Evolutionary conservation across 2,113 vertebrate species (phyloP).

Genomic region (Tinamus guttatus): DNA sequence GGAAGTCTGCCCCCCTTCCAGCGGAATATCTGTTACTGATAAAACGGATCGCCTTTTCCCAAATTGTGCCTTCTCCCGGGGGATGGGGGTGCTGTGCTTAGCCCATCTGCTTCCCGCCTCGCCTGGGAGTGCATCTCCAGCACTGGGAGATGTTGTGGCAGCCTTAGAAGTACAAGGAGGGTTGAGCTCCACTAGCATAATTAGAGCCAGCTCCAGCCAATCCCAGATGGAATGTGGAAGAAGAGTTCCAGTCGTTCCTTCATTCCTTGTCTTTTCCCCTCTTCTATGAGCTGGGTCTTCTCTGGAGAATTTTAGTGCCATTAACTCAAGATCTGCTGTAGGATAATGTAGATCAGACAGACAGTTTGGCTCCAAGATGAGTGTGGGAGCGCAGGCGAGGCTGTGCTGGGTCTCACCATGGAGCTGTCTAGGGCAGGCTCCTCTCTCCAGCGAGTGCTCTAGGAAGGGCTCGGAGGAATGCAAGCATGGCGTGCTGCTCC

Average conservation of each 20-base stretch:
- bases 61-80: neutral
- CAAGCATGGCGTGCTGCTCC: neutral
- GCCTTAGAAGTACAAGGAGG: neutral
- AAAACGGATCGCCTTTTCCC: neutral
- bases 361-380: constrained; percentile 27
- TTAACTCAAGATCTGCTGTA: constrained; percentile 33
- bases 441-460: neutral
- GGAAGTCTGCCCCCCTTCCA: neutral
- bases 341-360: constrained; percentile 19
- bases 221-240: neutral
- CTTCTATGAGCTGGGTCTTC: neutral
- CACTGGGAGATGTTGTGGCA: neutral
- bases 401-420: neutral
- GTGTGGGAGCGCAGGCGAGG: neutral
- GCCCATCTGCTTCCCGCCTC: neutral
- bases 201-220: constrained; percentile 40
- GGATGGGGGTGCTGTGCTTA: neutral
- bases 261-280: constrained; percentile 14
- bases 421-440: neutral
- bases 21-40: neutral
- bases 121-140: neutral
- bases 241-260: neutral
- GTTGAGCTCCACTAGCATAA: constrained; percentile 8
- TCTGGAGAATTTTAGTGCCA: constrained; percentile 6
- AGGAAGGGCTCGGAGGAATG: constrained; percentile 38